Evolutionary conservation across 2,888 invertebrate species (phyloP), one percentile per base, ranked within the genome.

Genomic region (Lissocephala sabroskyi): DNA sequence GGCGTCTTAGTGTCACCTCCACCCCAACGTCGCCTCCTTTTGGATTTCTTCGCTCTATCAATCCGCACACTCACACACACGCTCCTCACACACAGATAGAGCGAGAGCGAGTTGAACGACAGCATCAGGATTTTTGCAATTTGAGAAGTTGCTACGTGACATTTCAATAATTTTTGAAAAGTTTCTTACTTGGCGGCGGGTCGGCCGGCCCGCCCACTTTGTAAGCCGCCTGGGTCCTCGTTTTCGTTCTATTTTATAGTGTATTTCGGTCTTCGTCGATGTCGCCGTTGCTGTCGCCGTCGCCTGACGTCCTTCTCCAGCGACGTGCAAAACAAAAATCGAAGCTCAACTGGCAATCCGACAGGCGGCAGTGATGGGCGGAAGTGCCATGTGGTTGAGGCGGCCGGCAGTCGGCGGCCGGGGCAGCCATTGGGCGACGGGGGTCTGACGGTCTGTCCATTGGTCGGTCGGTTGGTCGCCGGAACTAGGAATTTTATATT

Each of bases 151-250:
- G 81, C 82, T 81, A 81, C 81, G 81, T 81, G 81, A 81, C 81
- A 81, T 82, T 81, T 81, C 81, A 81, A 81, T 81, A 81, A 82
- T 80, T 82, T 82, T 81, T 79, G 81, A 81, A 82, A 82, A 82
- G 77, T 81, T 80, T 67, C 65, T 61, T 60, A 56, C 64, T 62
- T 53, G 41, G 28, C 41, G 2, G 16, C 17, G 17, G 13, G 49
- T 45, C 45, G 46, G 35, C 36, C 35, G 29, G 19, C 23, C 10
- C 14, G 47, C 17, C 43, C 7, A 6, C 10, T 26, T 11, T 14
- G 16, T 10, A n/a, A n/a, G n/a, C n/a, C 10, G n/a, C n/a, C 18
- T 1, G 2, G 13, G n/a, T 1, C 33, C 9, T 35, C 7, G 17
- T 49, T 50, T 66, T 59, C 61, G 49, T 56, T 62, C 56, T 66